phyloP scores from a whole-genome alignment of 2,888 invertebrate species.

The Tachystola acroxantha region DNA sequence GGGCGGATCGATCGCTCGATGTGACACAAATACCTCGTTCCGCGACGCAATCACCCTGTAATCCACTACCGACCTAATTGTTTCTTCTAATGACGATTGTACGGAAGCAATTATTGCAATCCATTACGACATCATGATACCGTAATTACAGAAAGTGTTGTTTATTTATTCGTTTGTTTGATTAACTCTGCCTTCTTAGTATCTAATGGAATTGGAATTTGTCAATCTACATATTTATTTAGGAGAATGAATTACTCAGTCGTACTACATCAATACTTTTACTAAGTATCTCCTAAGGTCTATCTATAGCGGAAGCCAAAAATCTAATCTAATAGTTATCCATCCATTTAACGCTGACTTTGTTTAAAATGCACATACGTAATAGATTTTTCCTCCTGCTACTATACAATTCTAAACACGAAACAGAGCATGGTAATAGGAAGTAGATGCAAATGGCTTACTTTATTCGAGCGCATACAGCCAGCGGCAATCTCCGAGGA shows the following conservation, averaged over 20 bases:
- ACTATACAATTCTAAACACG: neutral
- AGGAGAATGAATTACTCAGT: no score
- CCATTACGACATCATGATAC: constrained; percentile 19
- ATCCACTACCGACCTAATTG: constrained; percentile 70
- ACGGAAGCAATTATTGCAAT: constrained; percentile 46
- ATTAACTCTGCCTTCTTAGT: constrained; percentile 11
- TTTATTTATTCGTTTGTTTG: constrained; percentile 32
- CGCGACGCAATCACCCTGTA: constrained; percentile 60
- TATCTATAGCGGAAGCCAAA: no score
- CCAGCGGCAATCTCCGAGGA: constrained; percentile 50
- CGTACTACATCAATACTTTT: no score
- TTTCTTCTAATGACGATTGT: constrained; percentile 62
- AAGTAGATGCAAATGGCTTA: constrained; percentile 24
- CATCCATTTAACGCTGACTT: no score
- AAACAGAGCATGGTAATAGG: constrained; percentile 2
- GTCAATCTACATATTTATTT: no score
- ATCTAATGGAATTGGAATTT: no score
- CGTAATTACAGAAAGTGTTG: constrained; percentile 27
- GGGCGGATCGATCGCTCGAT: constrained; percentile 62
- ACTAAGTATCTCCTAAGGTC: no score
- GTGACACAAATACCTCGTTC: constrained; percentile 69
- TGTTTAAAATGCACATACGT: no score
- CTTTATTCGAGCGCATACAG: constrained; percentile 26
- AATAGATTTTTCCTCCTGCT: no score
- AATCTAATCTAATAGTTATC: no score